Evolutionary conservation across 2,888 invertebrate species (phyloP), one percentile per base, ranked within the genome.

Genomic region (Eupithecia subumbrata): DNA sequence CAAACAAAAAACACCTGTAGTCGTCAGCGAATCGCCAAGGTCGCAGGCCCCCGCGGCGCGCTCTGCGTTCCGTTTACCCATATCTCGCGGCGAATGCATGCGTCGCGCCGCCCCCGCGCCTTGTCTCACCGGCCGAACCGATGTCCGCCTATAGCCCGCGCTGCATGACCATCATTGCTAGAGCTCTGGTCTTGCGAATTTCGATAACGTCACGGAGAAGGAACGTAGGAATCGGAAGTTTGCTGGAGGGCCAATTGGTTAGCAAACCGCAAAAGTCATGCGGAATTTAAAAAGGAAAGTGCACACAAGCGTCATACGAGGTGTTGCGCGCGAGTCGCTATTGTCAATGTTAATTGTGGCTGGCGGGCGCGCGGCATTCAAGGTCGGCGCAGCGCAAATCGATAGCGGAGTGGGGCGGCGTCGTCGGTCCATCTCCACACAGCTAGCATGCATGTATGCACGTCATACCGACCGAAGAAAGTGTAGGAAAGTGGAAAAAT

Each of bases 1-100:
- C 92, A 92, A 93, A 93, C 91, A 94, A 95, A 93, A 94, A 93
- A 93, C 94, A 94, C 94, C 94, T 94, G 94, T 93, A 94, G 91
- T 91, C 92, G 93, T 91, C 91, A 91, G 92, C 86, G 91, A 92
- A 90, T 91, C 86, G 89, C 88, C 94, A 94, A 94, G 94, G 93
- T 92, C 93, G 89, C 90, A 91, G 90, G 92, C 91, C 92, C 92
- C 91, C 89, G 91, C 89, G 86, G 89, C 89, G 89, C 88, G 90
- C 87, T 89, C 90, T 82, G 90, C 93, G 94, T 91, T 93, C 92
- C 93, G 93, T 90, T 94, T 93, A 94, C 93, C 94, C 91, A 94
- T 92, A 94, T 95, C 92, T 94, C 92, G 92, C 93, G 91, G 91
- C 91, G 88, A 91, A 88, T 92, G 93, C 92, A 93, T 87, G 88